A percentile compares a stretch with the other conserved stretches of the same genome.
phyloP scores from a whole-genome alignment of 2,797 vertebrate genomes.

The Crocodylus rhombifer region DNA sequence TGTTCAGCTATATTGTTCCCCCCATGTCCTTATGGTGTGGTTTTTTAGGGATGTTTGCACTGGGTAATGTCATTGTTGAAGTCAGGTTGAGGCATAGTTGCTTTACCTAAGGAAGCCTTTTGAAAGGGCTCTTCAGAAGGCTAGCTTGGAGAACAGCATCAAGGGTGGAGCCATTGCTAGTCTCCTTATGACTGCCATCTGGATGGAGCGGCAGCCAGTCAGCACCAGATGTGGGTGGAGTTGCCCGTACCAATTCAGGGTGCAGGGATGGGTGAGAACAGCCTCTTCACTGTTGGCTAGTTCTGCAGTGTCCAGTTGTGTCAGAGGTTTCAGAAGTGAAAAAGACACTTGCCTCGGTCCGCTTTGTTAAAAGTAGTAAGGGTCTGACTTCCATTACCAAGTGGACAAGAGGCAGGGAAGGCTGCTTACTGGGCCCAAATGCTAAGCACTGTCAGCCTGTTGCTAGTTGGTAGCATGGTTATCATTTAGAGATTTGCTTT shows the following conservation, averaged over 20 bases:
- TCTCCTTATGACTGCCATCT: background rate
- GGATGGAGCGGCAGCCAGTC: background rate
- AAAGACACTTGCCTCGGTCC: background rate
- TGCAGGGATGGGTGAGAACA: background rate
- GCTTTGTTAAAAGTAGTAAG: too few relatives aligned
- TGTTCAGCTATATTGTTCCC: background rate
- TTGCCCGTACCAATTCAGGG: background rate
- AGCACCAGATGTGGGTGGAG: background rate
- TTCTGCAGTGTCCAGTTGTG: background rate
- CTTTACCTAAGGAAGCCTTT: background rate
- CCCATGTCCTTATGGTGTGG: background rate
- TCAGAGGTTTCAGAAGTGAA: background rate
- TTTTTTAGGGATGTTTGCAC: accelerated
- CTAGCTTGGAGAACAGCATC: background rate
- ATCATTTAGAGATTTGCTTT: background rate
- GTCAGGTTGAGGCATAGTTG: accelerated
- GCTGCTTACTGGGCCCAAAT: background rate
- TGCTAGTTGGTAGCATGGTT: background rate
- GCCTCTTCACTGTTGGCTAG: background rate
- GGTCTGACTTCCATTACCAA: background rate
- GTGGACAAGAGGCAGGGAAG: background rate
- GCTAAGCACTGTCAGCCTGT: accelerated
- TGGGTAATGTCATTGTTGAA: background rate
- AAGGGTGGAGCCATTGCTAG: background rate
- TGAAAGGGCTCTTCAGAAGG: background rate